These are phyloP conservation scores for Syrista parreyssii DNA, from an alignment of 2,888 invertebrate genomes.

Conservation along the genomic window DNA sequence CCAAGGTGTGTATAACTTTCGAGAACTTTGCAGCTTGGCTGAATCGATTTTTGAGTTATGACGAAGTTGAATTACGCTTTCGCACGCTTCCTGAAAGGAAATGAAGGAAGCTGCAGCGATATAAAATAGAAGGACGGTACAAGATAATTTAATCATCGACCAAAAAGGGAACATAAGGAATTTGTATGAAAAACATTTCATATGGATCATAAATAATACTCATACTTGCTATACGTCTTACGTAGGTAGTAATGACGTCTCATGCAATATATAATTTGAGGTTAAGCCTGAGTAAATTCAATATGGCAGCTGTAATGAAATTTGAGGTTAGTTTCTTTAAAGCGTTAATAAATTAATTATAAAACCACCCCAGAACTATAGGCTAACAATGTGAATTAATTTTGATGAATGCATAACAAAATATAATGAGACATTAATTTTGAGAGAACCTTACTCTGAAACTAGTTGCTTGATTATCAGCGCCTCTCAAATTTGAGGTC, in stretches of 20 bases:
- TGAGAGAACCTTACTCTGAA: constrained; percentile 13
- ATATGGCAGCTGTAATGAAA: constrained; percentile 1
- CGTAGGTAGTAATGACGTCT: not conserved
- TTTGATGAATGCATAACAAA: constrained; percentile 14
- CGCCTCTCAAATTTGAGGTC: not conserved
- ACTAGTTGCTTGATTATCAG: not conserved
- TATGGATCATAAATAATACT: not conserved
- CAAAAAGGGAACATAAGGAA: not conserved
- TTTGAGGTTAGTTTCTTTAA: not conserved
- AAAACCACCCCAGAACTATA: not conserved
- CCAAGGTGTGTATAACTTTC: not conserved
- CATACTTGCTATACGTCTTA: not conserved
- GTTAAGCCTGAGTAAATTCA: too few relatives aligned
- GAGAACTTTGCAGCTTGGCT: not conserved
- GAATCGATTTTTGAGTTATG: constrained; percentile 23
- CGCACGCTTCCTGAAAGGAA: not conserved
- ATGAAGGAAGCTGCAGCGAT: not conserved
- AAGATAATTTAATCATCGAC: not conserved
- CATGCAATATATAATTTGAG: not conserved
- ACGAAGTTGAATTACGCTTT: constrained; percentile 20
- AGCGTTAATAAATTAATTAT: constrained; percentile 14
- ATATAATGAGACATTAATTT: constrained; percentile 29
- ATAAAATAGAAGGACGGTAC: not conserved
- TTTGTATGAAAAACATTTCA: not conserved
- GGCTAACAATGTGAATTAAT: constrained; percentile 17